Base-by-base conservation (phyloP, 1,140 invertebrate genomes). In the Leptinotarsa lineolata region DNA sequence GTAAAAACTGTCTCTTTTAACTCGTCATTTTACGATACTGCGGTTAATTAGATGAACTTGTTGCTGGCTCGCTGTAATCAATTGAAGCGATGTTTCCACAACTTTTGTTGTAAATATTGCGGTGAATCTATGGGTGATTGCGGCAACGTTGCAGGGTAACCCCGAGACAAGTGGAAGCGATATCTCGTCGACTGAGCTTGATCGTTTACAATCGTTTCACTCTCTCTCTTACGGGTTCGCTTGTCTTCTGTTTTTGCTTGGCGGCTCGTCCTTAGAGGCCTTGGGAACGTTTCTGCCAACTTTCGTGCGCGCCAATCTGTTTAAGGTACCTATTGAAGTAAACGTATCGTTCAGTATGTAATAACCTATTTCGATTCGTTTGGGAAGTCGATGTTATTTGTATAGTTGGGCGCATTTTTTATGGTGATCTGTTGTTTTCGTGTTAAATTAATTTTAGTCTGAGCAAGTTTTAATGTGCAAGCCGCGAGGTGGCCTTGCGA, bases 101-200 rank as follows among this genome's bases (percentile, higher is more conserved):
- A 39, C 48, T 54, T n/a, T 0, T n/a, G 48, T 54, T 15, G 48
- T 15, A 8, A 16, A 54, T 54, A 16, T n/a, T 54, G 16, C 16
- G 48, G 48, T 63, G 61, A 63, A 45, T 21, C 45, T 48, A 20
- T 59, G 46, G 58, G 20, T 20, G 58, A n/a, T 16, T 24, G 24
- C n/a, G 15, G 60, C 69, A 71, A 71, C 69, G 58, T 46, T 59
- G 69, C 69, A n/a, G 69, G 69, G 60, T 71, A 63, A 63, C 69
- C 69, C 69, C 69, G 69, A 71, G 69, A 71, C 69, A 71, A 71
- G 69, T 71, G 69, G 69, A 71, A 71, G 68, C 68, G 69, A 63
- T 68, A 48, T 66, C 68, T 71, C 59, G 69, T 30, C 60, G 58
- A 18, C 67, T 24, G 67, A 68, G 67, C 48, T 68, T 63, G 69